These are phyloP conservation scores for Sturnira hondurensis DNA, from an alignment of 2,113 vertebrate species.

Conservation along the genomic window DNA sequence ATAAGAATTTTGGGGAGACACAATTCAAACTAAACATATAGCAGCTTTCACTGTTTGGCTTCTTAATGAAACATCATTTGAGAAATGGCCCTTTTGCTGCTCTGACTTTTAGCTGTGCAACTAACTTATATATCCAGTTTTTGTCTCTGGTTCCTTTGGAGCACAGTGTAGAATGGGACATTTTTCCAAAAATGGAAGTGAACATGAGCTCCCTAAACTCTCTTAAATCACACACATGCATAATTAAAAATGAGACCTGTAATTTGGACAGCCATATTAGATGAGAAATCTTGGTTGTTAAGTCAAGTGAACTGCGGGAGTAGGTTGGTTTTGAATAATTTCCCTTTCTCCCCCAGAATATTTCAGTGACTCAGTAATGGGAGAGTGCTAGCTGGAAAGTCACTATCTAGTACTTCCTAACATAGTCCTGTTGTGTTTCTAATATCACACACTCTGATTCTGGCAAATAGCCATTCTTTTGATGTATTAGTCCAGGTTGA, in stretches of 20 bases:
- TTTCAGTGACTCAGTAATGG: neutral
- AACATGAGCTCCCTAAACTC: neutral
- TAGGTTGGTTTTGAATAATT: neutral
- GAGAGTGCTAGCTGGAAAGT: neutral
- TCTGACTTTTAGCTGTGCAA: neutral
- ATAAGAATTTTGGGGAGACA: neutral
- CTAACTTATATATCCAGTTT: neutral
- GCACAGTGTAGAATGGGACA: neutral
- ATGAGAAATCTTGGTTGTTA: neutral
- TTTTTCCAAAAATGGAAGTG: neutral
- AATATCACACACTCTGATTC: neutral
- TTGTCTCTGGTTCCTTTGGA: neutral
- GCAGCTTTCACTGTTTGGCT: neutral
- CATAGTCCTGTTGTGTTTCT: no score
- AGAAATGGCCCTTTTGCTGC: neutral
- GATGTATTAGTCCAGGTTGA: neutral
- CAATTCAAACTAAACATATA: neutral
- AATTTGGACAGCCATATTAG: neutral
- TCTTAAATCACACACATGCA: neutral
- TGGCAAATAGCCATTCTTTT: neutral
- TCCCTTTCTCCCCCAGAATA: neutral
- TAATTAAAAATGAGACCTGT: neutral
- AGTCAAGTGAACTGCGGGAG: neutral
- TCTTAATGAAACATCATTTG: neutral
- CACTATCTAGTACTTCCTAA: neutral